Conservation (phyloP, 2,888 invertebrate genomes). For the Dasypogon diadema region DNA sequence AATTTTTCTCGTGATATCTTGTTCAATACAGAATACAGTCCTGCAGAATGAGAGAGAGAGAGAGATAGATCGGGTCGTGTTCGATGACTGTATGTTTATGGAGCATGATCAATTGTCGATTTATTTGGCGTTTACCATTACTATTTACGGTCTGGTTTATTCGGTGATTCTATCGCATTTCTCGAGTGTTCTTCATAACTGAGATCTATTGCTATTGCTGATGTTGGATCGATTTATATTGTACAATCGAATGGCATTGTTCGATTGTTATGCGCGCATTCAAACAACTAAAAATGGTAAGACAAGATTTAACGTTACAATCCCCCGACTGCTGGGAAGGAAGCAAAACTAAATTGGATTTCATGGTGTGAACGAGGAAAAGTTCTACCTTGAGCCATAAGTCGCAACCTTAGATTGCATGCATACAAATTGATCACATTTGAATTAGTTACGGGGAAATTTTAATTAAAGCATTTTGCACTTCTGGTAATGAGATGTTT, state of each 20-base stretch:
- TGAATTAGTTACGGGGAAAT: neutral
- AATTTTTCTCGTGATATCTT: conserved; percentile 24
- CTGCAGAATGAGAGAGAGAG: too few relatives aligned
- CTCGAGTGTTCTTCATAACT: conserved; percentile 18
- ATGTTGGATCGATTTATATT: conserved; percentile 11
- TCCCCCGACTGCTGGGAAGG: neutral
- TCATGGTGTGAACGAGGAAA: neutral
- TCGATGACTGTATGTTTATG: conserved; percentile 25
- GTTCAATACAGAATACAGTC: neutral
- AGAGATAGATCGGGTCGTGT: conserved; percentile 19
- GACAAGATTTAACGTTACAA: conserved; percentile 1
- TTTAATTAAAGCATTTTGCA: neutral
- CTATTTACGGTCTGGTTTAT: conserved; percentile 16
- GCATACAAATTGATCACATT: neutral
- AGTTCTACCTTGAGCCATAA: neutral
- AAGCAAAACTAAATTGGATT: conserved; percentile 20
- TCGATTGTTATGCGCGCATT: conserved; percentile 5
- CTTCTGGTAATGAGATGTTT: too few relatives aligned
- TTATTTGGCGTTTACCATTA: conserved; percentile 30
- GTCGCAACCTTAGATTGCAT: neutral
- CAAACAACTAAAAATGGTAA: conserved; percentile 5
- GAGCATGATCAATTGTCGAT: conserved; percentile 38
- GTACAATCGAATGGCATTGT: conserved; percentile 14
- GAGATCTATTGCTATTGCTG: conserved; percentile 11
- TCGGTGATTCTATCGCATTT: conserved; percentile 29